A percentile compares a stretch with the other conserved stretches of the same genome.
Conservation (phyloP, 1,140 invertebrate genomes). For the Drosophila bifasciata region DNA sequence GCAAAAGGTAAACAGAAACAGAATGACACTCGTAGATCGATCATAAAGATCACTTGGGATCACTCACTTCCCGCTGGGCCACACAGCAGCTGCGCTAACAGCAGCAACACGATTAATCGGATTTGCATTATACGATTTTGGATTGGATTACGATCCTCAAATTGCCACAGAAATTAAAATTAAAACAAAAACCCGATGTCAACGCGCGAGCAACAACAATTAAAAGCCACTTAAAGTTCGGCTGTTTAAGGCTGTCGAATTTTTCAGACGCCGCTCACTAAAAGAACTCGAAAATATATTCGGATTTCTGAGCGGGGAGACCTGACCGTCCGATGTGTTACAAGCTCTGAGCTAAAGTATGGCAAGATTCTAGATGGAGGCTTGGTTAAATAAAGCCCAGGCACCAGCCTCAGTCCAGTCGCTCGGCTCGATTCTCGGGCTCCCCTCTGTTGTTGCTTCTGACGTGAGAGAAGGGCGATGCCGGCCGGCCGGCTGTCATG, state of each 20-base stretch:
- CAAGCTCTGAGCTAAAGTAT: conserved; percentile 64
- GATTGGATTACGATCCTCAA: conserved; percentile 15
- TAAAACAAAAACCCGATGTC: conserved; percentile 6
- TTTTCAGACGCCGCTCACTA: conserved; percentile 45
- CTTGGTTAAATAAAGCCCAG: conserved; percentile 75
- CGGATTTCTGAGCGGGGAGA: conserved; percentile 42
- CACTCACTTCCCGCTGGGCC: conserved; percentile 51
- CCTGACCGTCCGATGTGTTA: conserved; percentile 60
- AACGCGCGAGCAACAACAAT: conserved; percentile 46
- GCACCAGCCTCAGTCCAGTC: too few relatives aligned
- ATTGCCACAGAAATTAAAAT: conserved; percentile 11
- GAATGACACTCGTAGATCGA: background rate
- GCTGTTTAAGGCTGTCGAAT: conserved; percentile 32
- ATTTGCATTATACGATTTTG: background rate
- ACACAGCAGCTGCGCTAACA: conserved; percentile 26
- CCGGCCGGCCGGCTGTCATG: conserved; percentile 44
- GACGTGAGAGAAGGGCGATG: conserved; percentile 7
- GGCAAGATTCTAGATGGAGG: conserved; percentile 72
- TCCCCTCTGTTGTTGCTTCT: conserved; percentile 11
- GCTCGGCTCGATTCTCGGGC: background rate
- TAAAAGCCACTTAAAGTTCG: conserved; percentile 47
- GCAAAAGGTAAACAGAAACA: conserved; percentile 13
- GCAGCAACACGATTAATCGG: conserved; percentile 24
- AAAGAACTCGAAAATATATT: conserved; percentile 30
- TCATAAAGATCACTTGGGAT: background rate